Evolutionary conservation across 2,888 invertebrate species (phyloP), one percentile per base, ranked within the genome.

Genomic region (Troglohyphantes excavatus): DNA sequence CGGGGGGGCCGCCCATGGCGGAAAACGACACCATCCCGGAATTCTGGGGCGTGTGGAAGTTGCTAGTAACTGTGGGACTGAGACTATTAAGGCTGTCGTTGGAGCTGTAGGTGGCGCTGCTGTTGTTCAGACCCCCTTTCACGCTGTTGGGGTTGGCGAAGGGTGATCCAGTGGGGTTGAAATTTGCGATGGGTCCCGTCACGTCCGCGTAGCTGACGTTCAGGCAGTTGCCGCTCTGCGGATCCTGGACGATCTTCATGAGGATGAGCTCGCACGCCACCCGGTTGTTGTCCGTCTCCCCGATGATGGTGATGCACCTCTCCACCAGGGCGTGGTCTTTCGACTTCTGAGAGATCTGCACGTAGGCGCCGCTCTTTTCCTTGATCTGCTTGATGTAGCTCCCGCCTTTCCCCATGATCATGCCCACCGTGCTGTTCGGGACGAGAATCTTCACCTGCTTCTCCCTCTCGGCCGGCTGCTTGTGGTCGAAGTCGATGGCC

Each of bases 181-280:
- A 97, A 95, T 98, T 98, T 92, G 98, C 98, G 81, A 98, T 97
- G n/a, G 97, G 98, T n/a, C 98, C 98, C 92, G 96, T 97, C 92
- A 98, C 96, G 95, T 98, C 98, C 79, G 98, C 98, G 95, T 98
- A 98, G 93, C 98, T 98, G 93, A 98, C 97, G 95, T 98, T 98
- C 91, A 98, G 95, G 93, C 98, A 98, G 92, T 97, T 97, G 91
- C 98, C 98, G 93, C 98, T 98, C 93, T 98, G 97, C 13, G 99
- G 98, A 94, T 99, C 99, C 94, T 99, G 98, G 76, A 98, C 97
- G 92, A 99, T 98, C 95, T 99, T 99, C 93, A 97, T 96, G 92
- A 99, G 95, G 93, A 99, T 98, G 96, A 99, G 97, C 93, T 96
- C 95, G 94, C 97, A 96, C 89, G 98, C 98, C 93, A 96, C 96